Evolutionary conservation across 2,113 vertebrate species (phyloP).

Genomic region (Passer montanus): DNA sequence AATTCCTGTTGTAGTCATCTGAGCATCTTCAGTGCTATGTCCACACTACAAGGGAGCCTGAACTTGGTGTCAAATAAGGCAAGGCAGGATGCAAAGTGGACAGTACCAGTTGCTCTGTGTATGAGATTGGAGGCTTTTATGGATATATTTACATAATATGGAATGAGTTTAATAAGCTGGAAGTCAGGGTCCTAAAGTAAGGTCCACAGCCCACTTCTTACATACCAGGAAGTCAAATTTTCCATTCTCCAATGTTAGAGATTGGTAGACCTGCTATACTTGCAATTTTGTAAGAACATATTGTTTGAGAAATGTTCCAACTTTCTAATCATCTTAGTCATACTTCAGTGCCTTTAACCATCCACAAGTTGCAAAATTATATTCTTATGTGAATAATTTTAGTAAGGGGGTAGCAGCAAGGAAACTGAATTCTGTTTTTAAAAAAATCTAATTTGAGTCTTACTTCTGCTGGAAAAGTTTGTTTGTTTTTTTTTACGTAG

Average conservation of each 20-base stretch:
- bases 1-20: neutral
- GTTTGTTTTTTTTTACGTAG: neutral
- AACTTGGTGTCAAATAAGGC: neutral
- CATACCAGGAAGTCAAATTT: neutral
- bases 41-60: neutral
- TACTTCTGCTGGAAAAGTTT: conserved; percentile 29
- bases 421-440: neutral
- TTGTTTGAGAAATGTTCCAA: neutral
- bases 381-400: neutral
- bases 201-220: neutral
- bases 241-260: neutral
- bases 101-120: neutral
- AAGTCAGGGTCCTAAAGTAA: neutral
- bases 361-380: neutral
- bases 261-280: neutral
- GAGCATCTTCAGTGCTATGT: neutral
- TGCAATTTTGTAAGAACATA: neutral
- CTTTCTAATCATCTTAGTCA: neutral
- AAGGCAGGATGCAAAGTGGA: neutral
- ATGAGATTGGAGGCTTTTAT: neutral
- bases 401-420: neutral
- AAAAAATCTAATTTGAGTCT: neutral
- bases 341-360: neutral
- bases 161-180: neutral
- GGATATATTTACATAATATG: neutral